Conservation (phyloP, 2,888 invertebrate genomes). For the Eumerus sabulonum region DNA sequence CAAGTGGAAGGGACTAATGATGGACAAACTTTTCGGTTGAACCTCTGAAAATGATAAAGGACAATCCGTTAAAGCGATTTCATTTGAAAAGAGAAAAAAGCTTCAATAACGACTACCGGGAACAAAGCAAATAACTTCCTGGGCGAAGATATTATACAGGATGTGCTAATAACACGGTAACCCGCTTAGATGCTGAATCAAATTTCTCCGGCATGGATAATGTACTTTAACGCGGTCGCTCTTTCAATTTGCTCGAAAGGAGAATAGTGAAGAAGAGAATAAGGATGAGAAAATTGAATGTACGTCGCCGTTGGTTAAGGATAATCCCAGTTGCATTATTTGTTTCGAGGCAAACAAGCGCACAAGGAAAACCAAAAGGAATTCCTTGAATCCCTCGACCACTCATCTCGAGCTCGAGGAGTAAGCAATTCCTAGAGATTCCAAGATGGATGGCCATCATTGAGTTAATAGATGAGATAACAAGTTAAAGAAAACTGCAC, state of each 20-base stretch:
- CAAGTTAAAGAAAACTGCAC: slow-evolving; percentile 27
- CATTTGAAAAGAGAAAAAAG: too few relatives aligned
- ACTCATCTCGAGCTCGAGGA: too few relatives aligned
- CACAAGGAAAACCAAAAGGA: not conserved
- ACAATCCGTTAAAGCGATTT: too few relatives aligned
- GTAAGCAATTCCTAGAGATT: slow-evolving; percentile 11
- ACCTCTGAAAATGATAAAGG: too few relatives aligned
- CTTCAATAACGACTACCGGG: too few relatives aligned
- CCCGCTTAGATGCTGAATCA: slow-evolving; percentile 35
- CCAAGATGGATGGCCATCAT: slow-evolving; percentile 61
- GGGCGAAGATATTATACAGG: not conserved
- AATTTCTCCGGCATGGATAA: slow-evolving; percentile 12
- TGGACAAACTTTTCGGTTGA: slow-evolving; percentile 8
- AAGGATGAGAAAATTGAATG: slow-evolving; percentile 40
- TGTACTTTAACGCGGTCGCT: slow-evolving; percentile 15
- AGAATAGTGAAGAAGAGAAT: too few relatives aligned
- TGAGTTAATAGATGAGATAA: slow-evolving; percentile 56
- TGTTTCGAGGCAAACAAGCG: too few relatives aligned
- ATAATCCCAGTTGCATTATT: slow-evolving; percentile 22
- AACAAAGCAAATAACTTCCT: too few relatives aligned
- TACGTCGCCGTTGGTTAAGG: slow-evolving; percentile 22
- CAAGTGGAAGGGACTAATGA: slow-evolving; percentile 17
- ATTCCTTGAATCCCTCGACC: slow-evolving; percentile 5
- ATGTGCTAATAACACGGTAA: slow-evolving; percentile 25
- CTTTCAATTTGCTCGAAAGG: too few relatives aligned